A percentile compares a stretch with the other conserved stretches of the same genome.
phyloP scores from a whole-genome alignment of 1,140 invertebrate genomes.

The Palaemon carinicauda region DNA sequence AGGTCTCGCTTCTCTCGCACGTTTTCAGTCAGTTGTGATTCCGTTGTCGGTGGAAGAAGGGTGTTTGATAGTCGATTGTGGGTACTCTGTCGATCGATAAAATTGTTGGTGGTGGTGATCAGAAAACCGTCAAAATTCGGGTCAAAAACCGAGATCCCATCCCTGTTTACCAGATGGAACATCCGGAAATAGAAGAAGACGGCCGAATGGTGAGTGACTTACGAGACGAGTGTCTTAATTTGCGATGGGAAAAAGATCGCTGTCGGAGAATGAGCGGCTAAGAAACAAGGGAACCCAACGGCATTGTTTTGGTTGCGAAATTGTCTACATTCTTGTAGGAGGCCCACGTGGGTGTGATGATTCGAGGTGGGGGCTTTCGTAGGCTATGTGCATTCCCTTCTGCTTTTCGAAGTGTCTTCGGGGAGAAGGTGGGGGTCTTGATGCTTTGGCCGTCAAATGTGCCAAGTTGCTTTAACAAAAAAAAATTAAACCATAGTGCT shows the following conservation, averaged over 20 bases:
- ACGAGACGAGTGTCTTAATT: background rate
- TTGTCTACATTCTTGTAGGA: conserved; percentile 16
- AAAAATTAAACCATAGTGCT: too few species aligned
- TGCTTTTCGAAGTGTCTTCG: background rate
- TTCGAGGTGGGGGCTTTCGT: background rate
- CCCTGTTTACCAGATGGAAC: conserved; percentile 84
- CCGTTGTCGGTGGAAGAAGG: conserved; percentile 44
- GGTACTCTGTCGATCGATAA: too few species aligned
- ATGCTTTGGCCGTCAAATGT: too few species aligned
- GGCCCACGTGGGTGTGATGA: conserved; percentile 34
- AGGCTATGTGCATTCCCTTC: background rate
- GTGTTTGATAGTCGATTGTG: background rate
- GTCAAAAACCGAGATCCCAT: conserved; percentile 88
- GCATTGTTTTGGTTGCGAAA: conserved; percentile 47
- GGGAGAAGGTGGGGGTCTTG: too few species aligned
- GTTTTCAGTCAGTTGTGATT: conserved; percentile 36
- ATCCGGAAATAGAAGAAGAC: conserved; percentile 79
- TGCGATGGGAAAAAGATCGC: background rate
- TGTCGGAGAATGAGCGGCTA: background rate
- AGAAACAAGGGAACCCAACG: background rate
- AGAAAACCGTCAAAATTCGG: conserved; percentile 82
- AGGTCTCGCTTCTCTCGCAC: background rate
- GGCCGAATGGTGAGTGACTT: conserved; percentile 68
- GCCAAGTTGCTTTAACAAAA: too few species aligned
- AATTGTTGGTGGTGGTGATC: conserved; percentile 44